Evolutionary conservation across 2,113 vertebrate species (phyloP).

Genomic region (Prionailurus bengalensis): DNA sequence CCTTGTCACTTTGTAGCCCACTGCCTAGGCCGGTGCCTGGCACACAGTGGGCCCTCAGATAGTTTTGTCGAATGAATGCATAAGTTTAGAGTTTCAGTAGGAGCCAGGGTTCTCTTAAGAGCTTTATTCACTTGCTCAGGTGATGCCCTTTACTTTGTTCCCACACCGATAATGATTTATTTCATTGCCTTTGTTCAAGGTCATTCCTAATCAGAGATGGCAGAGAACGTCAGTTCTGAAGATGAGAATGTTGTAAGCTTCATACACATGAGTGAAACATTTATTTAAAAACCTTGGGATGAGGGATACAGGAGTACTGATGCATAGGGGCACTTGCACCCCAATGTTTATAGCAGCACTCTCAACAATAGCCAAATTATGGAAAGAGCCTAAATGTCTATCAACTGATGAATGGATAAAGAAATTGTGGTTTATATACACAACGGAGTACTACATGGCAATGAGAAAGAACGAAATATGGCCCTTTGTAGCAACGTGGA

Average conservation of each 20-base stretch:
- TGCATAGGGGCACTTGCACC: no score
- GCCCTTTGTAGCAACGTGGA: no score
- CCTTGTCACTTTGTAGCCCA: neutral
- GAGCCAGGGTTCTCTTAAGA: slow-evolving; percentile 21
- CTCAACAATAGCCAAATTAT: no score
- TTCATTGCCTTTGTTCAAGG: neutral
- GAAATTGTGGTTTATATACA: no score
- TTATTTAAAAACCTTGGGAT: neutral
- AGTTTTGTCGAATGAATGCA: neutral
- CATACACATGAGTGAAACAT: neutral
- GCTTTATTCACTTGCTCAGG: neutral
- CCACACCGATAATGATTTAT: neutral
- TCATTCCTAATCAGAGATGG: neutral
- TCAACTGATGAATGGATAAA: no score
- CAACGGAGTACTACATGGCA: no score
- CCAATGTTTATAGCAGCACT: no score
- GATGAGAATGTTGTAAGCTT: neutral
- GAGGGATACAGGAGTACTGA: no score
- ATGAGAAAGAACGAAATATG: no score
- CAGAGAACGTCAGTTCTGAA: neutral
- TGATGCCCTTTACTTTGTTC: neutral
- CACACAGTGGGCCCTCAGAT: neutral
- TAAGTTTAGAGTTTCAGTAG: slow-evolving; percentile 1
- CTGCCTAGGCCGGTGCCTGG: neutral
- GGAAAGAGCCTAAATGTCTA: no score